These are phyloP conservation scores for Eremophila alpestris DNA, from an alignment of 2,797 vertebrate species.

Conservation along the genomic window DNA sequence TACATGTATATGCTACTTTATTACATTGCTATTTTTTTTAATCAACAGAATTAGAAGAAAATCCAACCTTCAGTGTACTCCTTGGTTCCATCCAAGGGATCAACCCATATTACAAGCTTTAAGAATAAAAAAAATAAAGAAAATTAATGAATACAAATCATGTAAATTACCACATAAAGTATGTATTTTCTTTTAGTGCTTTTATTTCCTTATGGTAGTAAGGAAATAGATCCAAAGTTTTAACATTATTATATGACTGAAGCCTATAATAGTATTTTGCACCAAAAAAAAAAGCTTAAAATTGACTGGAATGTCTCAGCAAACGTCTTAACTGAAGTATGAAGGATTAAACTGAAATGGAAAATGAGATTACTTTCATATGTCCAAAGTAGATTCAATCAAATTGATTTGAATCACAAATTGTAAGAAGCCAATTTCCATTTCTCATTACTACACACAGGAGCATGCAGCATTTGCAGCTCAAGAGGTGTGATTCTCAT, in stretches of 20 bases:
- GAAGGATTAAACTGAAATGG: neutral
- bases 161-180: neutral
- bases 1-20: neutral
- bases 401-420: neutral
- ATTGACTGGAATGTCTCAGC: neutral
- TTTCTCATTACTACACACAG: neutral
- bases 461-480: neutral
- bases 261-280: neutral
- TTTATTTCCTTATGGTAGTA: neutral
- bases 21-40: neutral
- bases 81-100: conserved; percentile 97
- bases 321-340: neutral
- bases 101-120: conserved; percentile 97
- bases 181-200: neutral
- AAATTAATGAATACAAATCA: neutral
- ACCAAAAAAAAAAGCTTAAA: neutral
- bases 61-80: conserved; percentile 95
- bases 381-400: neutral
- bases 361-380: neutral
- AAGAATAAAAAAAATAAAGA: neutral
- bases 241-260: neutral
- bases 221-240: neutral
- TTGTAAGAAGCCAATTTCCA: neutral
- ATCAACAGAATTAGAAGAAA: neutral
- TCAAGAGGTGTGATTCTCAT: neutral